Evolutionary conservation across 2,113 vertebrate genomes (phyloP).

Genomic region (Phainopepla nitens): DNA sequence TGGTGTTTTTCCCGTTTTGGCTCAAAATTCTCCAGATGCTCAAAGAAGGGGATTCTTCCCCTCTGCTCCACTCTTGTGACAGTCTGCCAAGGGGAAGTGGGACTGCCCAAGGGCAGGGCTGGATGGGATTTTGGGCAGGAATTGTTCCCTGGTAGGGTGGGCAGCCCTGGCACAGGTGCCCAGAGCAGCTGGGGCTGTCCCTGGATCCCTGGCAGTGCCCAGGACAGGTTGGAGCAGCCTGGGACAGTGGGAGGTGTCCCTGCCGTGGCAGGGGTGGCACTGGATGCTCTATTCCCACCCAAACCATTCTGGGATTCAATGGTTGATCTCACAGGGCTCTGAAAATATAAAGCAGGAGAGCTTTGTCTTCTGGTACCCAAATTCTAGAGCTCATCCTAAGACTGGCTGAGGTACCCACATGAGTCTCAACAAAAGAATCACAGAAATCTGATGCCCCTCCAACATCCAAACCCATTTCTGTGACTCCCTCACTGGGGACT

Average conservation of each 20-base stretch:
- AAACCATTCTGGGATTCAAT: background rate
- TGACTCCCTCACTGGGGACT: background rate
- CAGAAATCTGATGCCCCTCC: background rate
- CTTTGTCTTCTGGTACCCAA: background rate
- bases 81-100: background rate
- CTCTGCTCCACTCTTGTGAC: background rate
- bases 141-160: fast-evolving
- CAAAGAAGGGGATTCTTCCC: background rate
- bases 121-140: background rate
- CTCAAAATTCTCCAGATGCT: background rate
- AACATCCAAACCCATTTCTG: fast-evolving
- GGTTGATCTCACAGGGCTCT: background rate
- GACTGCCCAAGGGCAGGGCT: background rate
- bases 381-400: background rate
- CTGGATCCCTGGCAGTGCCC: background rate
- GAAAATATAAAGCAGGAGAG: background rate
- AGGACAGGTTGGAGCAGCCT: background rate
- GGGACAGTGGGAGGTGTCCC: background rate
- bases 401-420: background rate
- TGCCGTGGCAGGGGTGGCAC: background rate
- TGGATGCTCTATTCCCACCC: background rate
- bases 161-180: background rate
- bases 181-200: background rate
- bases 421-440: background rate
- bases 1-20: background rate